phyloP scores from a whole-genome alignment of 2,797 vertebrate genomes.

The Borostomias antarcticus region DNA sequence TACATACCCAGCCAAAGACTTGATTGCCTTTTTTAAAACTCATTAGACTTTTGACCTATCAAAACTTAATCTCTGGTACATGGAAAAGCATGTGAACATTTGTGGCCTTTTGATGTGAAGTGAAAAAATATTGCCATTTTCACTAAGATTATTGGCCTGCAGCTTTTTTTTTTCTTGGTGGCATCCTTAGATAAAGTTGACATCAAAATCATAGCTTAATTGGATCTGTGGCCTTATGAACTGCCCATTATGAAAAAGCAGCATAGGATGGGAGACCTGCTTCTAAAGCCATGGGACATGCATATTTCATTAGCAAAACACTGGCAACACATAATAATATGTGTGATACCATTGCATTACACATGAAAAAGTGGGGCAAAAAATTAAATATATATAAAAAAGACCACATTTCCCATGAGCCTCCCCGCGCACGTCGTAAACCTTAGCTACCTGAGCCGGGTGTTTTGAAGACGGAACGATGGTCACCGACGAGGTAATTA shows the following conservation, averaged over 20 bases:
- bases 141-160: constrained; percentile 62
- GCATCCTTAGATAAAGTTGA: constrained; percentile 65
- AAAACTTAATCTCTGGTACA: constrained; percentile 58
- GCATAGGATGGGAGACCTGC: constrained; percentile 48
- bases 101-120: constrained; percentile 60
- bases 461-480: no score
- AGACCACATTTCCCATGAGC: no score
- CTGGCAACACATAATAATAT: no score
- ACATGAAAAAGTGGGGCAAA: no score
- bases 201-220: constrained; percentile 67
- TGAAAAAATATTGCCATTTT: constrained; percentile 57
- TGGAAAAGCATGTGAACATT: constrained; percentile 49
- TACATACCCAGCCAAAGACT: constrained; percentile 54
- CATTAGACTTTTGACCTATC: constrained; percentile 71
- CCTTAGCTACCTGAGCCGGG: no score
- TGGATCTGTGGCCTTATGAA: constrained; percentile 62
- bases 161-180: constrained; percentile 59
- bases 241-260: constrained; percentile 41
- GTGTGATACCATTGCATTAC: no score
- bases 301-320: not conserved
- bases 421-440: no score
- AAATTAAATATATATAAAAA: no score
- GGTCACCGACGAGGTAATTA: no score
- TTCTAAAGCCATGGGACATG: constrained; percentile 40
- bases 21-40: constrained; percentile 65